A percentile compares a stretch with the other conserved stretches of the same genome.
Conservation (phyloP, 2,797 vertebrate species). For the Pangasius djambal region DNA sequence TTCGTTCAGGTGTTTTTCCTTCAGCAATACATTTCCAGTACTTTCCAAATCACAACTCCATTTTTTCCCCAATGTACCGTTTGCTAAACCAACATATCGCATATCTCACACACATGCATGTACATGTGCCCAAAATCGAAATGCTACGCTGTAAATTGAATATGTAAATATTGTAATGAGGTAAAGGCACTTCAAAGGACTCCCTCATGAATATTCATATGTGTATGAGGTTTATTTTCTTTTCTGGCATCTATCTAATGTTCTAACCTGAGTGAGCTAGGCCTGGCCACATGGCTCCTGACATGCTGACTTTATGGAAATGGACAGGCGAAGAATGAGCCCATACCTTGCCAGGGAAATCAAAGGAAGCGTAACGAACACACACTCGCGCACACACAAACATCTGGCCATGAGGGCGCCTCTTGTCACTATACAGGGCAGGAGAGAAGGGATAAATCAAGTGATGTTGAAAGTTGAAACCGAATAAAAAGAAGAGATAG, state of each 20-base stretch:
- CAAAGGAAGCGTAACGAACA: slow-evolving; percentile 34
- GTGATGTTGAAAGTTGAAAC: neutral
- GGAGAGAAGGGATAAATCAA: neutral
- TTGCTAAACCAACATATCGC: neutral
- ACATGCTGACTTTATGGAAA: slow-evolving; percentile 47
- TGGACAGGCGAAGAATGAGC: slow-evolving; percentile 44
- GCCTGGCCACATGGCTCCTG: slow-evolving; percentile 66
- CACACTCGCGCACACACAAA: slow-evolving; percentile 14
- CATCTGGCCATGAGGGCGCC: neutral
- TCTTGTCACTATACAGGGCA: neutral
- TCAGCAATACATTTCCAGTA: neutral
- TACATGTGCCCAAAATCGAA: neutral
- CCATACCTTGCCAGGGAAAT: slow-evolving; percentile 51
- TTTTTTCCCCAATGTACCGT: neutral
- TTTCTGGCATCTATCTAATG: slow-evolving; percentile 19
- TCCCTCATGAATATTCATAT: slow-evolving; percentile 74
- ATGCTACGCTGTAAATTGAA: slow-evolving; percentile 41
- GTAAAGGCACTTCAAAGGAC: slow-evolving; percentile 75
- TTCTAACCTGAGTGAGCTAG: slow-evolving; percentile 46
- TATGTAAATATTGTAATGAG: slow-evolving; percentile 75
- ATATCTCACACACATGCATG: neutral
- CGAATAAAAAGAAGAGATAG: neutral
- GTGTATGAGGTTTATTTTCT: slow-evolving; percentile 59
- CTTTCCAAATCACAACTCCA: neutral
- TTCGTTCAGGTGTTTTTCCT: neutral